A percentile compares a stretch with the other conserved stretches of the same genome.
Conservation (phyloP, 1,140 invertebrate species). For the Drosophila persimilis region DNA sequence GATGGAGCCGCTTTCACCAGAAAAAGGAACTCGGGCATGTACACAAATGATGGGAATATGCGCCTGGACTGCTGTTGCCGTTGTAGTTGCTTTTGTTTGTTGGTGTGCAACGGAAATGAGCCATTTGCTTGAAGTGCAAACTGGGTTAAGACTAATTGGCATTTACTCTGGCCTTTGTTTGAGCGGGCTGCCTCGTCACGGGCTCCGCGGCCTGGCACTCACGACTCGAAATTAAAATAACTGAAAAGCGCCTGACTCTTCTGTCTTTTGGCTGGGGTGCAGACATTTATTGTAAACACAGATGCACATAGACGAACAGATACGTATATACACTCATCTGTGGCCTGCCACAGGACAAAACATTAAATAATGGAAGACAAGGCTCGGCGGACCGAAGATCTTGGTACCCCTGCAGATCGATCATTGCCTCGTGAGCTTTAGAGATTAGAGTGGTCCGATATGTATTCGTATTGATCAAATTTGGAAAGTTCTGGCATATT, state of each 20-base stretch:
- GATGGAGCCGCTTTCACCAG: conserved; percentile 45
- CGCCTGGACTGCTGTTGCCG: conserved; percentile 23
- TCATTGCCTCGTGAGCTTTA: no score
- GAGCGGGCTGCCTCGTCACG: conserved; percentile 12
- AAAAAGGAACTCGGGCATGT: conserved; percentile 58
- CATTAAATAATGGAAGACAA: conserved; percentile 3
- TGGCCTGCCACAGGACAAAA: neutral
- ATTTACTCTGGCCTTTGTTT: conserved; percentile 60
- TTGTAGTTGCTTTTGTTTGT: conserved; percentile 24
- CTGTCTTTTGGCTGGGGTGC: conserved; percentile 1
- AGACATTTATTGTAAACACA: conserved; percentile 4
- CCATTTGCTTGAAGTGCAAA: conserved; percentile 77
- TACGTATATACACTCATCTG: conserved; percentile 3
- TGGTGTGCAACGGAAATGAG: conserved; percentile 66
- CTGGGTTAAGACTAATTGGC: conserved; percentile 82
- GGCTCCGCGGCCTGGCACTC: conserved; percentile 27
- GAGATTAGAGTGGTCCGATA: no score
- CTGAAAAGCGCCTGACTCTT: conserved; percentile 19
- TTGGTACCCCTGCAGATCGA: no score
- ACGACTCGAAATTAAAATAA: conserved; percentile 63
- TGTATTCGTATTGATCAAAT: no score
- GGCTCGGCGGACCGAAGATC: no score
- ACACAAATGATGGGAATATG: conserved; percentile 62
- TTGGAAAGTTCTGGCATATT: no score
- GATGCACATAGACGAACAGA: conserved; percentile 16